Evolutionary conservation across 2,113 vertebrate species (phyloP).

Genomic region (Cyanoramphus novaezelandiae): DNA sequence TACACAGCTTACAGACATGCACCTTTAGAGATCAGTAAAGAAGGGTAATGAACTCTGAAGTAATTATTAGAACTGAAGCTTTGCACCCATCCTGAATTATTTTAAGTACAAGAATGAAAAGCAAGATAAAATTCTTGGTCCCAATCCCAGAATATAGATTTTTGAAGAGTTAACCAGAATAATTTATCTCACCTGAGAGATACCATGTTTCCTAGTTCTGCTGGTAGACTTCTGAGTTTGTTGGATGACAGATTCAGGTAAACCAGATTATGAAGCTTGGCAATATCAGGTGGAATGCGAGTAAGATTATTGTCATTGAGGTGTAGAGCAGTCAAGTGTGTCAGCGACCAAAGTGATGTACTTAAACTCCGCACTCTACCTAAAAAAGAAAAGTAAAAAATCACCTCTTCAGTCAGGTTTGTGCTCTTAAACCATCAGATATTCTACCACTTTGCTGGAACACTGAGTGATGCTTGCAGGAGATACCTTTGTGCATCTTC

Average conservation of each 20-base stretch:
- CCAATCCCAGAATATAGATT: rapidly evolving
- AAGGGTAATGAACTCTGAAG: background rate
- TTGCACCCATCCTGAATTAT: background rate
- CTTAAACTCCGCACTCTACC: slow-evolving; percentile 96
- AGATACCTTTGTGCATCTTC: background rate
- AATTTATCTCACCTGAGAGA: slow-evolving; percentile 90
- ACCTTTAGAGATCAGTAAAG: background rate
- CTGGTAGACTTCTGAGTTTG: slow-evolving; percentile 98
- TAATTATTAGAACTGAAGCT: background rate
- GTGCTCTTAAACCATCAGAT: background rate
- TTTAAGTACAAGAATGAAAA: background rate
- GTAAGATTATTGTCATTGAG: slow-evolving; percentile 98
- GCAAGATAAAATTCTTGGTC: rapidly evolving
- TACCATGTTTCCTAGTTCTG: slow-evolving; percentile 99
- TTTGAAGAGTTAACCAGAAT: background rate
- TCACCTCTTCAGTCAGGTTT: background rate
- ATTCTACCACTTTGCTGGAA: background rate
- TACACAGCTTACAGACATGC: background rate
- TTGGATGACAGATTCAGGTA: slow-evolving; percentile 99
- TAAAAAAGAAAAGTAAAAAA: slow-evolving; percentile 61
- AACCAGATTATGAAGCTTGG: slow-evolving; percentile 96
- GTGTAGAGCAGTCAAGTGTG: slow-evolving; percentile 95
- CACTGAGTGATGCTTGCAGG: background rate
- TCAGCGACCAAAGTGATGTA: slow-evolving; percentile 92
- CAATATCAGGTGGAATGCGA: slow-evolving; percentile 97